These are phyloP conservation scores for Ctenopoma kingsleyae DNA, from an alignment of 2,797 vertebrate species.

Conservation along the genomic window DNA sequence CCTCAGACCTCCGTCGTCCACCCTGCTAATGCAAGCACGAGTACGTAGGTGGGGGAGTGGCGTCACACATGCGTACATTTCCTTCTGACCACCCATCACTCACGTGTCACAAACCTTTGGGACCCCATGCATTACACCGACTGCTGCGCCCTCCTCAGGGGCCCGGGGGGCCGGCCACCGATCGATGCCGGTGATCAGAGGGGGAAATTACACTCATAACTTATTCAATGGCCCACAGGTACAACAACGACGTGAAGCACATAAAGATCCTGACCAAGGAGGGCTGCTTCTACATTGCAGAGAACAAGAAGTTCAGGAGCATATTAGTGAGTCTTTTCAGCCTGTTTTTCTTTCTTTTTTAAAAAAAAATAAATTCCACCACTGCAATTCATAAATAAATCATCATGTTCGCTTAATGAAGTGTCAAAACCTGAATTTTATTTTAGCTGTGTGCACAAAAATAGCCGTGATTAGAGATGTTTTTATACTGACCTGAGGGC, in stretches of 20 bases:
- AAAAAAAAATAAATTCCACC: slow-evolving; percentile 35
- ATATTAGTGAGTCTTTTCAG: slow-evolving; percentile 92
- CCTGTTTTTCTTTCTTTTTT: slow-evolving; percentile 45
- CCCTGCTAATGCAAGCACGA: slow-evolving; percentile 32
- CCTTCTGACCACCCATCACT: slow-evolving; percentile 75
- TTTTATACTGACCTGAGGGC: slow-evolving; percentile 59
- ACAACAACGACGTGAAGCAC: slow-evolving; percentile 99
- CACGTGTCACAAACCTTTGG: slow-evolving; percentile 85
- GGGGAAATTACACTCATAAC: slow-evolving; percentile 94
- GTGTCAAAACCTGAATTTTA: slow-evolving; percentile 72
- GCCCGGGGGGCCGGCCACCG: slow-evolving; percentile 82
- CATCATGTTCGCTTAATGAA: slow-evolving; percentile 67
- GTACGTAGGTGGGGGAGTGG: neutral
- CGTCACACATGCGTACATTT: slow-evolving; percentile 39
- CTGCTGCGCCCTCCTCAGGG: slow-evolving; percentile 74
- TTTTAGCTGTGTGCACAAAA: slow-evolving; percentile 66
- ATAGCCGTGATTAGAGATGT: slow-evolving; percentile 63
- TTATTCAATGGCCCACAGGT: slow-evolving; percentile 95
- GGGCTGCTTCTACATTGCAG: slow-evolving; percentile 95
- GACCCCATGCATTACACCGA: slow-evolving; percentile 83
- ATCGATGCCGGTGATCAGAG: slow-evolving; percentile 94
- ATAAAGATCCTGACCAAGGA: slow-evolving; percentile 99
- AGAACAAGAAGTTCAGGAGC: slow-evolving; percentile 98
- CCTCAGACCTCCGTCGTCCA: slow-evolving; percentile 24
- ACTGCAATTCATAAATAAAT: slow-evolving; percentile 75